Conservation (phyloP, 1,140 invertebrate species). For the Drepana arcuata region DNA sequence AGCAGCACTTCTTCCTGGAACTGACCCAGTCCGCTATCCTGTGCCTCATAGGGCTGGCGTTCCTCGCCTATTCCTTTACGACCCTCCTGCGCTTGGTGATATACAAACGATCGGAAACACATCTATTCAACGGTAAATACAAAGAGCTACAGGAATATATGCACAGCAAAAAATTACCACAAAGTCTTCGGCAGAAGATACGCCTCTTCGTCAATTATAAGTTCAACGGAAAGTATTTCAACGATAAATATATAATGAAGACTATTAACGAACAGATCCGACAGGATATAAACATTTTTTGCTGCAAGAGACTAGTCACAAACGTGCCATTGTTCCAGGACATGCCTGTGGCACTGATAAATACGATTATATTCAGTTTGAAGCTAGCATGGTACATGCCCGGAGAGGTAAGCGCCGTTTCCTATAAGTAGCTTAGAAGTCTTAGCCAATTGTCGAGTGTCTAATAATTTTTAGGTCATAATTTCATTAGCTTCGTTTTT, state of each 20-base stretch:
- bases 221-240: constrained; percentile 27
- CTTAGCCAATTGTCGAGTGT: no score
- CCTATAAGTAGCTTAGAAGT: no score
- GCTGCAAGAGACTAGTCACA: constrained; percentile 23
- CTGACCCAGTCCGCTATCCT: constrained; percentile 14
- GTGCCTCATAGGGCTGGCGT: constrained; percentile 22
- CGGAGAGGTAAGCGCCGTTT: constrained; percentile 27
- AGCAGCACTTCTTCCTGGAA: constrained; percentile 10
- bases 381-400: constrained; percentile 25
- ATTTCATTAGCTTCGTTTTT: constrained; percentile 5
- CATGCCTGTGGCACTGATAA: constrained; percentile 30
- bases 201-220: constrained; percentile 27
- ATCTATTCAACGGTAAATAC: constrained; percentile 22
- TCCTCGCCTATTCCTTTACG: constrained; percentile 23
- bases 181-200: constrained; percentile 22
- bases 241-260: constrained; percentile 23
- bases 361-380: constrained; percentile 31
- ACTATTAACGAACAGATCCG: constrained; percentile 39
- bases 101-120: constrained; percentile 18
- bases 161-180: constrained; percentile 19
- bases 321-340: constrained; percentile 30
- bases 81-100: constrained; percentile 24
- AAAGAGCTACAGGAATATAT: constrained; percentile 27
- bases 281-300: constrained; percentile 36
- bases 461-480: neutral